Conservation (phyloP, 2,797 vertebrate genomes). For the Phataginus tetradactyla region DNA sequence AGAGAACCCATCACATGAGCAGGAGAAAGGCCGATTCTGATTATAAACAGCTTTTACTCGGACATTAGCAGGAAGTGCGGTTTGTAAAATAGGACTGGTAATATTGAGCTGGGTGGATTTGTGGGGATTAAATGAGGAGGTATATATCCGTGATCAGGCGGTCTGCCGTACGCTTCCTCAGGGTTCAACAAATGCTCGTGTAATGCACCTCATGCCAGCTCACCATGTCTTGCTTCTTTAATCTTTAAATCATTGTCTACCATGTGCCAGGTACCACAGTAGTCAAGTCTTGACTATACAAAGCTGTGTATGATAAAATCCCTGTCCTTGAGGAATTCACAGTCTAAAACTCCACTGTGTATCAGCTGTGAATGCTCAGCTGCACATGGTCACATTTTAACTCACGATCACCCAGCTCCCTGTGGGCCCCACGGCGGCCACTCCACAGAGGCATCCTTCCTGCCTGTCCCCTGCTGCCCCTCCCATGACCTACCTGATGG, state of each 20-base stretch:
- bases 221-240: background rate
- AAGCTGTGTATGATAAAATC: background rate
- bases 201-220: background rate
- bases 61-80: fast-evolving
- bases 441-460: background rate
- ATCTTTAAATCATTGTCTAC: background rate
- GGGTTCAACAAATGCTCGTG: background rate
- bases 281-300: background rate
- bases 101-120: background rate
- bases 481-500: background rate
- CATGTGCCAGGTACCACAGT: background rate
- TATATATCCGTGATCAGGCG: background rate
- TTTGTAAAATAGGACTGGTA: background rate
- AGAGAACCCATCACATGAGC: background rate
- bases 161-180: background rate
- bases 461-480: background rate
- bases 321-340: background rate
- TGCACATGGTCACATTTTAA: background rate
- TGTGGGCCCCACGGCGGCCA: fast-evolving
- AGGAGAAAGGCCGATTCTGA: background rate
- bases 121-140: background rate
- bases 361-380: background rate
- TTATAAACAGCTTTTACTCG: background rate
- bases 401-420: background rate
- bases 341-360: background rate